phyloP scores from a whole-genome alignment of 2,797 vertebrate species.

The Sarcoramphus papa region DNA sequence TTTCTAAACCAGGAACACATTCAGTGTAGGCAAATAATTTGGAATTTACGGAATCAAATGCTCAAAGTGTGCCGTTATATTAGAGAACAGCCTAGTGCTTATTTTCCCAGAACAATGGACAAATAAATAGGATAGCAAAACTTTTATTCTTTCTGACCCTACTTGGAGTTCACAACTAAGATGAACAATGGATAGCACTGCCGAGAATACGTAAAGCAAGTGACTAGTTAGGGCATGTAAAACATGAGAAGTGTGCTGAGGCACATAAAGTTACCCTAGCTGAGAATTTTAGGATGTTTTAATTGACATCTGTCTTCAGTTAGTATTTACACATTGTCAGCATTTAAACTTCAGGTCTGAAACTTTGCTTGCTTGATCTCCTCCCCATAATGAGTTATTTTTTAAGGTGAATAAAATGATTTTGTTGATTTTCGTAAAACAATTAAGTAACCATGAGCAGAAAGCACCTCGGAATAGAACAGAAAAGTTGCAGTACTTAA shows the following conservation, averaged over 20 bases:
- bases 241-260: background rate
- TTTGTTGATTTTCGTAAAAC: background rate
- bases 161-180: background rate
- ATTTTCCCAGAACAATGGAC: background rate
- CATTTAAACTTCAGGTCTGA: background rate
- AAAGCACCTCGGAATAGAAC: background rate
- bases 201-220: background rate
- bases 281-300: background rate
- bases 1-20: background rate
- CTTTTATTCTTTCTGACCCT: background rate
- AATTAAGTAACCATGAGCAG: background rate
- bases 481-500: background rate
- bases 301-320: background rate
- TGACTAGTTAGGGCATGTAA: background rate
- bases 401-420: background rate
- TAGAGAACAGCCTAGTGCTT: background rate
- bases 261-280: background rate
- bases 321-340: background rate
- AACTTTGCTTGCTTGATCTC: background rate
- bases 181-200: background rate
- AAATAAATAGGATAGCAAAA: background rate
- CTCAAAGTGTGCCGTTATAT: background rate
- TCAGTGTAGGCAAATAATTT: background rate
- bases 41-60: background rate
- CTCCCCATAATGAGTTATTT: background rate